Evolutionary conservation across 2,888 invertebrate species (phyloP).

Genomic region (Caenorhabditis uteleia): DNA sequence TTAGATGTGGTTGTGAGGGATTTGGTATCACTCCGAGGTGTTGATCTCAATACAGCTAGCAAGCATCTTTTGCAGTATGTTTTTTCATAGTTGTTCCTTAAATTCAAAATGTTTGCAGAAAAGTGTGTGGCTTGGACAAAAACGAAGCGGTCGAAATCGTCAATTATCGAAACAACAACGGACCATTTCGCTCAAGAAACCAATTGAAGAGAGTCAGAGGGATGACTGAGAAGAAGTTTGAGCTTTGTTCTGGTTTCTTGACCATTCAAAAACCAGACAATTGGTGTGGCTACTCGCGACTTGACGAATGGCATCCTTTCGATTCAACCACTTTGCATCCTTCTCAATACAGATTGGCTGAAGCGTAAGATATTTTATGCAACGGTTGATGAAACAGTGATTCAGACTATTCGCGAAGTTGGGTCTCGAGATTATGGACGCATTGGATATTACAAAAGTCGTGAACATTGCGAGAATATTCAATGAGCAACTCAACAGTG

Average conservation of each 20-base stretch:
- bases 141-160: constrained; percentile 82
- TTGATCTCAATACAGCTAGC: constrained; percentile 87
- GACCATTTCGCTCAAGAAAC: constrained; percentile 79
- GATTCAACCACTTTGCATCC: constrained; percentile 90
- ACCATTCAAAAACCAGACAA: constrained; percentile 9
- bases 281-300: no score
- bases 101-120: no score
- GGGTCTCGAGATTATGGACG: no score
- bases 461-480: no score
- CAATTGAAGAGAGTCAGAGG: constrained; percentile 82
- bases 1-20: constrained; percentile 84
- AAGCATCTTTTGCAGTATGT: no score
- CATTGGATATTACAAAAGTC: no score
- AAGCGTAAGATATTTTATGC: no score
- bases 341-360: constrained; percentile 82
- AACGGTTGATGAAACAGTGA: no score
- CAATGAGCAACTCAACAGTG: no score
- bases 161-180: constrained; percentile 78
- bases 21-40: constrained; percentile 90
- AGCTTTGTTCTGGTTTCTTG: constrained; percentile 74
- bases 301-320: constrained; percentile 71
- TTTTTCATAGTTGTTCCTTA: no score
- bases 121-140: constrained; percentile 83
- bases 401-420: no score
- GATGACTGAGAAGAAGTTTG: constrained; percentile 83